phyloP scores from a whole-genome alignment of 2,888 invertebrate genomes.

The Gibbula magus region DNA sequence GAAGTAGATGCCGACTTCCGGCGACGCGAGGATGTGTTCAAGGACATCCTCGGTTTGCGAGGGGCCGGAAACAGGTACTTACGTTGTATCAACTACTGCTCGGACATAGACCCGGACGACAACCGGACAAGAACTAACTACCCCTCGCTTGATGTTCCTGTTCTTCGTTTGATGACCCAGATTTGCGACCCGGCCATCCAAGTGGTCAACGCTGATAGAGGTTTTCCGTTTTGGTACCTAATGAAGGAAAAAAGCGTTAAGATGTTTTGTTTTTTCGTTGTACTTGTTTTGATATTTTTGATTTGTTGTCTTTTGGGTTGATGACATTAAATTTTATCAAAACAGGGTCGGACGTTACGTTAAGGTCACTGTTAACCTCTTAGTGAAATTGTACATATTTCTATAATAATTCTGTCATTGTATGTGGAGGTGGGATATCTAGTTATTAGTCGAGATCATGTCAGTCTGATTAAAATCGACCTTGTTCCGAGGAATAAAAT shows the following conservation, averaged over 20 bases:
- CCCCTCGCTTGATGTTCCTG: constrained; percentile 31
- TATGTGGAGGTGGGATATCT: too few species aligned
- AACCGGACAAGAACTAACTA: background rate
- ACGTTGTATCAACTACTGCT: constrained; percentile 33
- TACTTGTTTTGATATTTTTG: background rate
- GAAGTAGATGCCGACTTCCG: background rate
- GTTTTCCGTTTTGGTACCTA: background rate
- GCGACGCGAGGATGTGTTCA: constrained; percentile 27
- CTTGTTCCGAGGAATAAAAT: too few species aligned
- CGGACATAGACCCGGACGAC: constrained; percentile 20
- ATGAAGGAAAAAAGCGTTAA: background rate
- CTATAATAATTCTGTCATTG: too few species aligned
- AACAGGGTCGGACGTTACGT: too few species aligned
- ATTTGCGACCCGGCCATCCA: background rate
- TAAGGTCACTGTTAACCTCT: too few species aligned
- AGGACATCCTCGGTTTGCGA: constrained; percentile 26
- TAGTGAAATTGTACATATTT: too few species aligned
- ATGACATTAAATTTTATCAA: too few species aligned
- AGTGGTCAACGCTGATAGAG: background rate
- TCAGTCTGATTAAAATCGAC: too few species aligned
- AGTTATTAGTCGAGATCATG: too few species aligned
- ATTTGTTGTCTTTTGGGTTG: background rate
- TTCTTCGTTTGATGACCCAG: background rate
- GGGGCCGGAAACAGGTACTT: constrained; percentile 21
- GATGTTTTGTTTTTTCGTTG: background rate